Evolutionary conservation across 2,113 vertebrate genomes (phyloP), one percentile per base, ranked within the genome.

Genomic region (Corydoras maculifer): DNA sequence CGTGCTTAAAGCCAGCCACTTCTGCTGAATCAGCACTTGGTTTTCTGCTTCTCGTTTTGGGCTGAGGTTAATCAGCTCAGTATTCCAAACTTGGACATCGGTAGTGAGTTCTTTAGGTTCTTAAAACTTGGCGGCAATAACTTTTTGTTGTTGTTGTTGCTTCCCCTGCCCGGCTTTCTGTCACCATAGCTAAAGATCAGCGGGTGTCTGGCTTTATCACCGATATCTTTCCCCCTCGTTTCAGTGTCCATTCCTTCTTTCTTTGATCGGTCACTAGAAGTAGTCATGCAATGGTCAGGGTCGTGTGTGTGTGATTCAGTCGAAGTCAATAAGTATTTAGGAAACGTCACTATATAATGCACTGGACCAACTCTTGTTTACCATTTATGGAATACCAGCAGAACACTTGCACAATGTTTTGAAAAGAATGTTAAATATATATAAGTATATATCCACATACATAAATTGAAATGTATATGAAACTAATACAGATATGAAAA

Each of bases 291-390:
- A 85, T 87, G 86, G 85, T 88, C 82, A 86, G 86, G 86, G 87
- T 87, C 85, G 35, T 43, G 35, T 43, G 35, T 87, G 83, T 66
- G 79, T 81, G 68, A 74, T 63, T 70, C 71, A 71, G 86, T 82
- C 86, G 88, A 88, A 87, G 87, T 86, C 85, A 79, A 83, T 73
- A 84, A 86, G 84, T 25, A 25, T 87, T 88, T 91, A 72, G 74
- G 85, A 87, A 88, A 85, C 88, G 88, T 43, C 35, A 43, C 35
- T 43, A 91, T 94, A 90, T 94, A 90, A 93, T 95, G 93, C 94
- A 97, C 94, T 97, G 95, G 93, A 95, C 92, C 95, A 91, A 93
- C 88, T 94, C 93, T 94, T 94, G 94, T 96, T 97, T 94, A 94
- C 94, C 93, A 93, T 97, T 96, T 91, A 86, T 96, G 87, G 91